A percentile compares a stretch with the other conserved stretches of the same genome.
phyloP scores from a whole-genome alignment of 1,140 invertebrate genomes.

The Procambarus clarkii region DNA sequence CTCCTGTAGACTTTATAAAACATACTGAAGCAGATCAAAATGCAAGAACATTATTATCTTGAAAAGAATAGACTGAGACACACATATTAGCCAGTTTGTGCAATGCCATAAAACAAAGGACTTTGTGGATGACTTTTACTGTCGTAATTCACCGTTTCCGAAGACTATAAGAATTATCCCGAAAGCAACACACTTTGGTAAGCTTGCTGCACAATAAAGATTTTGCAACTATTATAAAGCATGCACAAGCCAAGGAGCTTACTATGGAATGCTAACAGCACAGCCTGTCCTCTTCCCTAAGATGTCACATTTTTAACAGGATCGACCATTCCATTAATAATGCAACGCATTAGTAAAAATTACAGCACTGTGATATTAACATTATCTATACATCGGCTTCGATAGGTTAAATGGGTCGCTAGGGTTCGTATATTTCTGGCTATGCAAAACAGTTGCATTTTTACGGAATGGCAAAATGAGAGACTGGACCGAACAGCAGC shows the following conservation, averaged over 20 bases:
- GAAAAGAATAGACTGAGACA: not conserved
- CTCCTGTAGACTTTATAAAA: constrained; percentile 19
- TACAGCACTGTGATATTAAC: too few relatives aligned
- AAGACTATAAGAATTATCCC: not conserved
- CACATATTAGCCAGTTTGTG: constrained; percentile 45
- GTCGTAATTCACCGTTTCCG: not conserved
- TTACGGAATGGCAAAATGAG: too few relatives aligned
- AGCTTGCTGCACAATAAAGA: constrained; percentile 49
- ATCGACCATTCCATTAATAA: too few relatives aligned
- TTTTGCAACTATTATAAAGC: constrained; percentile 40
- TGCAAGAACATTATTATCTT: not conserved
- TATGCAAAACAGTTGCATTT: too few relatives aligned
- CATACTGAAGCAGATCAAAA: constrained; percentile 16
- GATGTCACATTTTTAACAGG: too few relatives aligned
- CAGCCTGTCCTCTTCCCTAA: too few relatives aligned
- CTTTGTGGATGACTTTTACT: constrained; percentile 24
- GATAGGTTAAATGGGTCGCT: too few relatives aligned
- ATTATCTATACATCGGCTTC: too few relatives aligned
- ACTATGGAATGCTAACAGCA: constrained; percentile 58
- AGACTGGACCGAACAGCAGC: not conserved
- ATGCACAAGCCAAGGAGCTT: constrained; percentile 49
- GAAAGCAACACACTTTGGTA: constrained; percentile 35
- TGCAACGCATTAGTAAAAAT: too few relatives aligned
- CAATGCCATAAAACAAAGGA: constrained; percentile 47
- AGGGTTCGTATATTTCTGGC: too few relatives aligned